Evolutionary conservation across 2,797 vertebrate species (phyloP), one percentile per base, ranked within the genome.

Genomic region (Simalia tracyae): DNA sequence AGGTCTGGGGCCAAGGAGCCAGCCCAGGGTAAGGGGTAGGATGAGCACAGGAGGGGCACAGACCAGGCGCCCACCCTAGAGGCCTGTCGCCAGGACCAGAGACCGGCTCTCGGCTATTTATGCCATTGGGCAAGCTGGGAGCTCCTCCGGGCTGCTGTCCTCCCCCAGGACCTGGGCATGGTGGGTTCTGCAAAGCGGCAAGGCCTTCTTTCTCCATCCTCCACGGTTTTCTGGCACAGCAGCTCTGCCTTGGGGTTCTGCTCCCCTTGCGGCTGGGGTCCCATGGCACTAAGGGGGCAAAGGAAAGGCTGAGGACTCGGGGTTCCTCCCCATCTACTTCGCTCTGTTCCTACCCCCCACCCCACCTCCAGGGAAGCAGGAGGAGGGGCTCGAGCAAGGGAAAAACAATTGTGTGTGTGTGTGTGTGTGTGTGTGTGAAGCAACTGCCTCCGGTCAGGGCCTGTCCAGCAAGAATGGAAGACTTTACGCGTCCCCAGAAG

Each of bases 401-500:
- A 56, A 7, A 15, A 0, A 31, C 46, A 31, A 22, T 28, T 87
- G 26, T 1, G 64, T 11, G 3, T 31, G 66, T 68, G 64, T 5
- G 28, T 17, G 28, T 17, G 66, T 31, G 28, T 31, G n/a, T 36
- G 31, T 36, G 31, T 36, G 31, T 36, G 11, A 22, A 57, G 86
- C n/a, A 17, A 63, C 26, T 86, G 42, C 90, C 56, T 2, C 59
- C 11, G 87, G 90, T 86, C 56, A 54, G 59, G 31, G 42, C 24
- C 81, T 12, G 89, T 8, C 22, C 76, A 90, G 92, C 2, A 7
- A 68, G 89, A 86, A 86, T 92, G 94, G 94, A 96, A 95, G 95
- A 95, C 96, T 93, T 76, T 68, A 95, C 28, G 91, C 50, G 90
- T 91, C 94, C 94, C 95, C 92, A 92, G 94, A 86, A 36, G 86